A percentile compares a stretch with the other conserved stretches of the same genome.
These are phyloP conservation scores for Poecilus cupreus DNA, from an alignment of 2,888 invertebrate genomes.

Conservation along the genomic window DNA sequence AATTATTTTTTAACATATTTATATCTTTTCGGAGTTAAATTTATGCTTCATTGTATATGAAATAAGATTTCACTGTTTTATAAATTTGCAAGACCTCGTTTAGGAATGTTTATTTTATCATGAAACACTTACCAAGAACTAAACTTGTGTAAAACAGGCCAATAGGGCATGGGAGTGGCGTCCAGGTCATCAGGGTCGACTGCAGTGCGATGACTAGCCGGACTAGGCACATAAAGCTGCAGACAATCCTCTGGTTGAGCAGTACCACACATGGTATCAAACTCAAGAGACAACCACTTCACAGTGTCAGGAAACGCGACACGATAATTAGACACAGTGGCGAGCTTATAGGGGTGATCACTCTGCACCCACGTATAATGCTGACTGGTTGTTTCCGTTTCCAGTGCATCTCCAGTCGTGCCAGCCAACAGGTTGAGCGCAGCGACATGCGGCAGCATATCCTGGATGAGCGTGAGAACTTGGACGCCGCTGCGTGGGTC, in stretches of 20 bases:
- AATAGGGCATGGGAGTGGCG: constrained; percentile 72
- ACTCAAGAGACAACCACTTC: constrained; percentile 94
- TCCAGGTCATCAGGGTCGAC: constrained; percentile 64
- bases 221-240: constrained; percentile 79
- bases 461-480: constrained; percentile 89
- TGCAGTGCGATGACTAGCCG: constrained; percentile 66
- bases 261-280: constrained; percentile 93
- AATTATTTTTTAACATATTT: no score
- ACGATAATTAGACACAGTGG: constrained; percentile 89
- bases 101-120: constrained; percentile 70
- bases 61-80: no score
- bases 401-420: constrained; percentile 57
- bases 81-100: no score
- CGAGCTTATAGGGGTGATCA: constrained; percentile 96
- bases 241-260: constrained; percentile 94
- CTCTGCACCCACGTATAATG: constrained; percentile 96
- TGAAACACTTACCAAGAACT: constrained; percentile 74
- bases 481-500: constrained; percentile 93
- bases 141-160: constrained; percentile 81
- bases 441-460: constrained; percentile 91
- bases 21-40: no score
- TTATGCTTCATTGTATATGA: no score
- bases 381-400: constrained; percentile 82
- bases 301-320: constrained; percentile 92
- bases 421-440: constrained; percentile 83